Base-by-base conservation (phyloP, 2,888 invertebrate species). In the Dasysyrphus tricinctus region DNA sequence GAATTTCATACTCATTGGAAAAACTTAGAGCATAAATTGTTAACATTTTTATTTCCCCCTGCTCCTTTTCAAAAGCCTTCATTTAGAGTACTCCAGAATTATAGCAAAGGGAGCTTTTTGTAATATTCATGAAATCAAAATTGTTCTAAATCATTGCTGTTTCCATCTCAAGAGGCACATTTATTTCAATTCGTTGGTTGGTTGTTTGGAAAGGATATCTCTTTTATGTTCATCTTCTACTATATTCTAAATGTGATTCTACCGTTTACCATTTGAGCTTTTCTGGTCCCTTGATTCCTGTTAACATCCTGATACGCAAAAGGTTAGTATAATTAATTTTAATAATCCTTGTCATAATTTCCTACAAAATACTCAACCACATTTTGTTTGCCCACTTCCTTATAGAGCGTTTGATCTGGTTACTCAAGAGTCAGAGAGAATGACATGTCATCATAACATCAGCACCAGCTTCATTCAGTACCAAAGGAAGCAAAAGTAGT, bases 231-330 rank as follows among this genome's bases (percentile, higher is more conserved):
- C 1, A 3, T 24, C 39, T 19, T 24, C 12, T 61, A 12, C 37
- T 67, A 9, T 51, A n/a, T 8, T 4, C n/a, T 12, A 16, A 44
- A 47, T 32, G 16, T 32, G 24, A 29, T 63, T 37, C 42, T n/a
- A 44, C 2, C 63, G 5, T 44, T 44, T 32, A 63, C 29, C 12
- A n/a, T 61, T 5, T 24, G 24, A 63, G 3, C 34, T n/a, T n/a
- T n/a, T 49, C 29, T 29, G 29, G 9, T 51, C 34, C 12, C 34
- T 19, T 9, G 8, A 19, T 37, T 59, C 39, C 37, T 67, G 59
- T 56, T 76, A 73, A 70, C 72, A 76, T 67, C 67, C 63, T 49
- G 65, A 70, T 84, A 80, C 70, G 57, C 8, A 76, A 84, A 72
- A 59, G 75, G 80, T 76, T 54, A 73, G 51, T 70, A 76, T 70